These are phyloP conservation scores for Timema podura DNA, from an alignment of 2,888 invertebrate species.

Conservation along the genomic window DNA sequence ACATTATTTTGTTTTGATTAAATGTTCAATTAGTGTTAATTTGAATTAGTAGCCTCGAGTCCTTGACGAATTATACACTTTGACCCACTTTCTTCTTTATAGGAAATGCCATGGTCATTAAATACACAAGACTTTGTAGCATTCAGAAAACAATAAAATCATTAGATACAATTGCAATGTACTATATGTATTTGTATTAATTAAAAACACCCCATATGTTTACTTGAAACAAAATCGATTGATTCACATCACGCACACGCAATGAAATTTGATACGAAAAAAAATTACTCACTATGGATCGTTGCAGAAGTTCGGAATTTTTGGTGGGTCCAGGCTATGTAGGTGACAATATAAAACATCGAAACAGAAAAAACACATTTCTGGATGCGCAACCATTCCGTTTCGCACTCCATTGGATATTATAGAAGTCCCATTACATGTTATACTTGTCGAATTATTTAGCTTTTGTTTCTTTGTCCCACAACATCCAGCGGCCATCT, in stretches of 20 bases:
- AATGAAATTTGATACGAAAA: slow-evolving; percentile 18
- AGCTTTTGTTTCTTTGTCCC: slow-evolving; percentile 90
- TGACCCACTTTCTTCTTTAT: too few species aligned
- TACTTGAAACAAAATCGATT: too few species aligned
- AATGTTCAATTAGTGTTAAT: too few species aligned
- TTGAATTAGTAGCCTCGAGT: too few species aligned
- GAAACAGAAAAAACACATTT: slow-evolving; percentile 99
- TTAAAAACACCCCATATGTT: too few species aligned
- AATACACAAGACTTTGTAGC: too few species aligned
- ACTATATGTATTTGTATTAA: too few species aligned
- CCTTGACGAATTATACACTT: too few species aligned
- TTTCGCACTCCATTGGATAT: slow-evolving; percentile 49
- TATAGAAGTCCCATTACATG: slow-evolving; percentile 55
- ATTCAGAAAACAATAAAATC: too few species aligned
- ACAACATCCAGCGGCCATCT: slow-evolving; percentile 87
- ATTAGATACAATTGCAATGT: too few species aligned
- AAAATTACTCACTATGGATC: slow-evolving; percentile 82
- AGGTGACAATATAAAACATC: slow-evolving; percentile 95
- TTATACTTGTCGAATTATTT: slow-evolving; percentile 60
- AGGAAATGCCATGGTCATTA: too few species aligned
- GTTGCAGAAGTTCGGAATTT: slow-evolving; percentile 87
- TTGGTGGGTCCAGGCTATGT: slow-evolving; percentile 88
- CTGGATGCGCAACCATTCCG: slow-evolving; percentile 73
- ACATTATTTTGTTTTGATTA: too few species aligned
- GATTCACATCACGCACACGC: slow-evolving; percentile 13